phyloP scores from a whole-genome alignment of 2,888 invertebrate genomes.

The Callimorpha dominula region DNA sequence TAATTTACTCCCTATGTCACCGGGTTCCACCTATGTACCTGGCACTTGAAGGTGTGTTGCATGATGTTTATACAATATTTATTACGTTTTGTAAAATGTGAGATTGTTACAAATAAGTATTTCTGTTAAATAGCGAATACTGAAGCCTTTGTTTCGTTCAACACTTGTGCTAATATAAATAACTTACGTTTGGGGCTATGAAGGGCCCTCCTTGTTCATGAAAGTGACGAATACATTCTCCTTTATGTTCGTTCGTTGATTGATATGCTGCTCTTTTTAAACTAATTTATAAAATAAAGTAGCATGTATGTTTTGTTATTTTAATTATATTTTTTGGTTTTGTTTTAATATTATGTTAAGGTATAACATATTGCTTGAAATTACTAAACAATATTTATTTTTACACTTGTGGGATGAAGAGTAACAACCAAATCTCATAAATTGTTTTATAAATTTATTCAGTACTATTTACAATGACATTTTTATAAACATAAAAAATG shows the following conservation, averaged over 20 bases:
- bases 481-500: background rate
- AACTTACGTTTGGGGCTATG: constrained; percentile 62
- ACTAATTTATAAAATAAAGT: constrained; percentile 27
- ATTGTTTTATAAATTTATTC: too few relatives aligned
- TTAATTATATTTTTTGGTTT: constrained; percentile 1
- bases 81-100: constrained; percentile 1
- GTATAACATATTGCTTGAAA: background rate
- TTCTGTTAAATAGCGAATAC: constrained; percentile 34
- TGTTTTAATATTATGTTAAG: background rate
- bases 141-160: constrained; percentile 51
- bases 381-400: background rate
- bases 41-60: constrained; percentile 78
- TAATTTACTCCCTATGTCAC: constrained; percentile 81
- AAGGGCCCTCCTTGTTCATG: constrained; percentile 64
- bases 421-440: background rate
- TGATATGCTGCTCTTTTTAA: constrained; percentile 35
- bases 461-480: background rate
- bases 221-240: constrained; percentile 36
- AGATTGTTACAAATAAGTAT: constrained; percentile 20
- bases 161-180: constrained; percentile 61
- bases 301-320: background rate
- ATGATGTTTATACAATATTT: constrained; percentile 53
- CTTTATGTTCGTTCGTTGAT: constrained; percentile 45
- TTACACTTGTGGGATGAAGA: background rate
- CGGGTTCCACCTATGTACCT: constrained; percentile 83